These are phyloP conservation scores for Stenotaenia linearis DNA, from an alignment of 2,888 invertebrate species.

Conservation along the genomic window DNA sequence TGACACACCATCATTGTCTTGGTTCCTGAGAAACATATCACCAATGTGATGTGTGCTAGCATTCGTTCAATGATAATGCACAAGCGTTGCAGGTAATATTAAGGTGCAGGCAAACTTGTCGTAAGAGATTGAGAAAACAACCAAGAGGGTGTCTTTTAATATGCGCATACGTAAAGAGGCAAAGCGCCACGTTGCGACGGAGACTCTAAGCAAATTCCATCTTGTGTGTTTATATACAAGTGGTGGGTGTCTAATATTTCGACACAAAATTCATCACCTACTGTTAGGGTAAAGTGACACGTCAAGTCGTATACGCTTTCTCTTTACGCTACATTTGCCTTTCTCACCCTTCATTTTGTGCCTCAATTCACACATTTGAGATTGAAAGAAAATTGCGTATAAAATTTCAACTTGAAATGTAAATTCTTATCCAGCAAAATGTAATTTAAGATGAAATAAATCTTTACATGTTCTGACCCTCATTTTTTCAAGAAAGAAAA, in stretches of 20 bases:
- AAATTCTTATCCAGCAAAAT: not conserved
- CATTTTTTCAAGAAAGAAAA: not conserved
- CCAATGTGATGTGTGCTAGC: not conserved
- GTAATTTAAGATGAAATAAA: not conserved
- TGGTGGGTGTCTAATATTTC: slow-evolving; percentile 3
- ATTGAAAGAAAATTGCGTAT: not conserved
- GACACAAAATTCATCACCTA: slow-evolving; percentile 1
- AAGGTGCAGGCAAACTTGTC: not conserved
- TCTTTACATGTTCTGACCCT: not conserved
- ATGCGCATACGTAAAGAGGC: not conserved
- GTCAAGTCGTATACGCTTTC: not conserved
- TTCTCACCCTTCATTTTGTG: not conserved
- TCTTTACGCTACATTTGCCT: not conserved
- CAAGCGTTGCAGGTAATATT: slow-evolving; percentile 9
- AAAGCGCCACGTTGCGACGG: not conserved
- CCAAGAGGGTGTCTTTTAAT: not conserved
- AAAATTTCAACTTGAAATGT: not conserved
- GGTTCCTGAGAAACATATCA: not conserved
- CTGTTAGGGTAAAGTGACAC: not conserved
- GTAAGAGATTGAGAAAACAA: not conserved
- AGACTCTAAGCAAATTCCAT: not conserved
- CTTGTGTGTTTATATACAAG: not conserved
- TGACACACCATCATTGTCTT: slow-evolving; percentile 9
- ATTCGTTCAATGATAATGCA: slow-evolving; percentile 4
- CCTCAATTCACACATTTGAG: not conserved